These are phyloP conservation scores for Tragelaphus buxtoni DNA, from an alignment of 2,113 vertebrate species.

Conservation along the genomic window DNA sequence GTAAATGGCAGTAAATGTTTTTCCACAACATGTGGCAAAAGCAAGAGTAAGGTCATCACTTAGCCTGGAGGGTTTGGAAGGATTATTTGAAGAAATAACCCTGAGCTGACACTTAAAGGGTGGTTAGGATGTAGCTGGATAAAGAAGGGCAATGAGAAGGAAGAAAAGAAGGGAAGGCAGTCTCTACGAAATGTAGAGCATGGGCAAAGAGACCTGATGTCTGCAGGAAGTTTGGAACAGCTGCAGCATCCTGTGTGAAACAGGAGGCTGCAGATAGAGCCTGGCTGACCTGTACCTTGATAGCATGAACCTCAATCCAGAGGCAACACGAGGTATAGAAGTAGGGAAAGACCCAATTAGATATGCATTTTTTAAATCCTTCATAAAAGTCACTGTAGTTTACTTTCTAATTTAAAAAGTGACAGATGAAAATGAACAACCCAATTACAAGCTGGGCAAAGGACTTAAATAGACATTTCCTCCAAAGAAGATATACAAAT, in stretches of 20 bases:
- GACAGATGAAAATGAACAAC: slow-evolving; percentile 4
- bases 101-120: neutral
- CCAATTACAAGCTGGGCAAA: neutral
- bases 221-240: neutral
- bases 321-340: neutral
- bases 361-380: neutral
- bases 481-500: neutral
- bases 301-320: neutral
- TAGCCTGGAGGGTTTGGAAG: neutral
- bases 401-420: slow-evolving; percentile 29
- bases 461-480: neutral
- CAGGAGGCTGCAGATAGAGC: neutral
- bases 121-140: neutral
- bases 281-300: accelerated
- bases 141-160: neutral
- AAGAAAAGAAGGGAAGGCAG: neutral
- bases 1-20: neutral
- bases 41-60: neutral
- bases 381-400: neutral
- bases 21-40: neutral
- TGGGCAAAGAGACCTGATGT: neutral
- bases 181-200: neutral
- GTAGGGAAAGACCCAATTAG: neutral
- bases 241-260: too few relatives aligned
- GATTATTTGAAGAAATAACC: neutral